These are phyloP conservation scores for Poecilia latipinna DNA, from an alignment of 2,113 vertebrate genomes.

Conservation along the genomic window DNA sequence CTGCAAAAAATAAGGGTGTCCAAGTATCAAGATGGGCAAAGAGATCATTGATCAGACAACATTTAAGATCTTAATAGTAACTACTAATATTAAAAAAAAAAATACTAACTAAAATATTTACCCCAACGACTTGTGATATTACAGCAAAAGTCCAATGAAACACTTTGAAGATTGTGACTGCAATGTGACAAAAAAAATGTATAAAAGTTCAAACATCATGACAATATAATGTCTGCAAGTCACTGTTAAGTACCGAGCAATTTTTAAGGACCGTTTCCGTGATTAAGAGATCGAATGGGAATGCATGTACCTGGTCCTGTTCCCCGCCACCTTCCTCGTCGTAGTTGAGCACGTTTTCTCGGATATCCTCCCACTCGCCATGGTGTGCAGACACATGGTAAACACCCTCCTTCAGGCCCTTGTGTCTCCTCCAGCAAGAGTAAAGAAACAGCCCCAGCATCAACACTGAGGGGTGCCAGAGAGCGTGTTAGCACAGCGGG, in stretches of 20 bases:
- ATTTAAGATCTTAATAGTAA: neutral
- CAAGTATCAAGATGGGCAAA: neutral
- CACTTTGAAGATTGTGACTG: neutral
- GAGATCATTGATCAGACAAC: neutral
- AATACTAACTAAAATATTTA: neutral
- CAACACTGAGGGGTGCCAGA: conserved; percentile 81
- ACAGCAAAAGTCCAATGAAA: neutral
- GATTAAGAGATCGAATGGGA: no score
- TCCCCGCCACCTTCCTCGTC: conserved; percentile 91
- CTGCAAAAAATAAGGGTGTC: neutral
- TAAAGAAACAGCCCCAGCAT: conserved; percentile 83
- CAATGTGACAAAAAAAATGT: neutral
- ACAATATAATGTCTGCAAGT: neutral
- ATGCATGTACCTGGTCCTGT: conserved; percentile 85
- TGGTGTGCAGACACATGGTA: conserved; percentile 80
- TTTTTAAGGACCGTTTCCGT: neutral
- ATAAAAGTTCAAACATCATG: neutral
- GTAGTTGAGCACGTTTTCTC: conserved; percentile 90
- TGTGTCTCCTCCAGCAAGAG: conserved; percentile 82
- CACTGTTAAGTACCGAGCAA: neutral
- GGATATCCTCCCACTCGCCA: conserved; percentile 88
- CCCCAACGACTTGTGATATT: neutral
- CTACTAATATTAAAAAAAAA: neutral
- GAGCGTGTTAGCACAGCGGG: conserved; percentile 55
- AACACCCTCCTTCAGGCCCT: conserved; percentile 79